Percentiles rank a stretch among this genome's conserved stretches.
Evolutionary conservation across 2,797 vertebrate genomes (phyloP).

Genomic region (Alca torda): DNA sequence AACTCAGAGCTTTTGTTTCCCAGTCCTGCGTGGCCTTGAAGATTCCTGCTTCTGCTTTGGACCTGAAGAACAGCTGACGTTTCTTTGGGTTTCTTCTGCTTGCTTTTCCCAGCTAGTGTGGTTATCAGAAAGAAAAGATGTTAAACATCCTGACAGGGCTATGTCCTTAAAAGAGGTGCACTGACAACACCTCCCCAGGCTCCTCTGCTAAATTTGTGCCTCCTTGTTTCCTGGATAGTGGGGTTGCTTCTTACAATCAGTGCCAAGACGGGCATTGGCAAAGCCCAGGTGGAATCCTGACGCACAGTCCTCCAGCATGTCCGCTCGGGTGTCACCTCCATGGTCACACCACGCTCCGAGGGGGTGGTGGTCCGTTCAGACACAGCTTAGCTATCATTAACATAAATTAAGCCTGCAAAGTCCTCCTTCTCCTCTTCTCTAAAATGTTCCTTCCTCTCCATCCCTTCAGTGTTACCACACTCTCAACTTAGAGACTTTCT

Average conservation of each 20-base stretch:
- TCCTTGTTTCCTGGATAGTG: background rate
- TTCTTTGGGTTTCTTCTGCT: background rate
- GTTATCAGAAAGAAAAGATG: background rate
- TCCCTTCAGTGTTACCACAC: background rate
- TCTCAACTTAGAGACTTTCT: background rate
- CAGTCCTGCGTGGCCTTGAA: background rate
- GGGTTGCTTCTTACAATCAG: background rate
- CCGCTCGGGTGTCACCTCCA: background rate
- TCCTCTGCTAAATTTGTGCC: background rate
- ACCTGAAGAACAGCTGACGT: background rate
- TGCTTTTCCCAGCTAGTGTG: background rate
- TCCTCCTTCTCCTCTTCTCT: background rate
- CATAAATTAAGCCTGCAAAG: background rate
- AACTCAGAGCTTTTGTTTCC: background rate
- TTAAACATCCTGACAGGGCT: background rate
- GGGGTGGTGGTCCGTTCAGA: background rate
- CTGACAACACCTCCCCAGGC: background rate
- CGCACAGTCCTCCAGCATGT: background rate
- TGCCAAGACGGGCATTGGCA: background rate
- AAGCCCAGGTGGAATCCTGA: background rate
- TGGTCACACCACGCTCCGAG: background rate
- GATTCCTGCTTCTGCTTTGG: conserved; percentile 10
- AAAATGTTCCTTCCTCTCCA: background rate
- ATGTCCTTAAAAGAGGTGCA: background rate
- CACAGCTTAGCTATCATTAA: background rate